Conservation (phyloP, 2,888 invertebrate species). For the Oxystoma pomonae region DNA sequence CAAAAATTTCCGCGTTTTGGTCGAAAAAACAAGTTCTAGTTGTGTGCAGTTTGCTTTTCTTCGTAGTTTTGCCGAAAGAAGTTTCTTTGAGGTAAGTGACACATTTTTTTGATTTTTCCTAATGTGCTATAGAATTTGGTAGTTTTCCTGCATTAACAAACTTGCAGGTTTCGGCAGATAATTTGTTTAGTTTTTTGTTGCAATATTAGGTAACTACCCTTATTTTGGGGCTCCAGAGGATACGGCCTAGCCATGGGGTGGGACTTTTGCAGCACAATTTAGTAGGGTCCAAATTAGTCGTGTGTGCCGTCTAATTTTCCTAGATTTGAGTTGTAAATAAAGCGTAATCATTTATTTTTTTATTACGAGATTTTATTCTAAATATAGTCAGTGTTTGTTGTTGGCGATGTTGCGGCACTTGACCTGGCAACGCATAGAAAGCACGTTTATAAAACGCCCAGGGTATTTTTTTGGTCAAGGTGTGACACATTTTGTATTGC, state of each 20-base stretch:
- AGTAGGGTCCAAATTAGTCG: slow-evolving; percentile 13
- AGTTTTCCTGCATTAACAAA: background rate
- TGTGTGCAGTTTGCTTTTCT: slow-evolving; percentile 35
- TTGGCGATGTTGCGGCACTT: slow-evolving; percentile 48
- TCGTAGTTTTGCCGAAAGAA: slow-evolving; percentile 35
- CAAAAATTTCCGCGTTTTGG: slow-evolving; percentile 39
- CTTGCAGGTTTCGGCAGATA: background rate
- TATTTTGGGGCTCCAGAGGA: background rate
- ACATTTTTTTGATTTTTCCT: slow-evolving; percentile 40
- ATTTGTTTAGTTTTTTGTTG: background rate
- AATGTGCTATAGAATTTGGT: background rate
- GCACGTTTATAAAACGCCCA: slow-evolving; percentile 35
- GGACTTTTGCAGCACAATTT: background rate
- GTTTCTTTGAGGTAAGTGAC: slow-evolving; percentile 48
- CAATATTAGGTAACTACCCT: background rate
- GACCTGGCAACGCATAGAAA: slow-evolving; percentile 48
- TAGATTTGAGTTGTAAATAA: slow-evolving; percentile 18
- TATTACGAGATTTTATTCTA: slow-evolving; percentile 34
- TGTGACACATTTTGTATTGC: no score
- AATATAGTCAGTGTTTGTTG: slow-evolving; percentile 47
- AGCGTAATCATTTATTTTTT: slow-evolving; percentile 8
- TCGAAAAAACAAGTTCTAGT: slow-evolving; percentile 37
- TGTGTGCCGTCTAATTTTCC: slow-evolving; percentile 18
- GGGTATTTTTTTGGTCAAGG: no score
- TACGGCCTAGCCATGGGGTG: background rate